Evolutionary conservation across 2,113 vertebrate species (phyloP), one percentile per base, ranked within the genome.

Genomic region (Anthoscopus minutus): DNA sequence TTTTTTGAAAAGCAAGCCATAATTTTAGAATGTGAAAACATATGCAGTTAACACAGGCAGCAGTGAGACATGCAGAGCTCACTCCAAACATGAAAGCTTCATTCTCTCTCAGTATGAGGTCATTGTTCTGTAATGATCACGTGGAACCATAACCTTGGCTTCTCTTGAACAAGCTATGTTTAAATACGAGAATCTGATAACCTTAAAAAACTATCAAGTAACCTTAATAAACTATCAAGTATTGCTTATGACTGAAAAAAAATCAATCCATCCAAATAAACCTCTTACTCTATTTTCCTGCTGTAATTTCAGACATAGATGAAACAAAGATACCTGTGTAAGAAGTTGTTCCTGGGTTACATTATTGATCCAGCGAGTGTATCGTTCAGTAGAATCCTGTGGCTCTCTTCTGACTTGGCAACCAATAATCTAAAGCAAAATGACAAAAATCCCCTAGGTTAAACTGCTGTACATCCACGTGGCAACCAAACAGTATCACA

Each of bases 291-390:
- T 44, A 3, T 62, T 80, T 50, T 42, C 48, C 56, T 80, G 60
- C 64, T 22, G 28, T 21, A 35, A 56, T 28, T 69, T 74, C 56
- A 76, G n/a, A 5, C 22, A 12, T 5, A 82, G 53, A 25, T 74
- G 50, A 21, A 69, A 54, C 9, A 35, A 37, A 48, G 66, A 30
- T 98, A 99, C 99, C 99, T 99, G 99, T 53, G 98, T 99, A 33
- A 98, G 87, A 30, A 99, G 99, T 67, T 99, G 99, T 4, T 98
- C 97, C 13, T 98, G 95, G 16, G 90, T 97, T 42, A 99, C 94
- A 40, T 93, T 97, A 96, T 99, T 99, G 97, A 99, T 98, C 99
- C 99, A 99, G 77, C 98, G 98, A 5, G 99, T 99, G 85, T 99
- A 99, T 2, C 99, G 98, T n/a, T 98, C 98, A 0, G 99, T 99